These are phyloP conservation scores for Actinia tenebrosa DNA, from an alignment of 64 coral and sea anemone species.

Conservation along the genomic window DNA sequence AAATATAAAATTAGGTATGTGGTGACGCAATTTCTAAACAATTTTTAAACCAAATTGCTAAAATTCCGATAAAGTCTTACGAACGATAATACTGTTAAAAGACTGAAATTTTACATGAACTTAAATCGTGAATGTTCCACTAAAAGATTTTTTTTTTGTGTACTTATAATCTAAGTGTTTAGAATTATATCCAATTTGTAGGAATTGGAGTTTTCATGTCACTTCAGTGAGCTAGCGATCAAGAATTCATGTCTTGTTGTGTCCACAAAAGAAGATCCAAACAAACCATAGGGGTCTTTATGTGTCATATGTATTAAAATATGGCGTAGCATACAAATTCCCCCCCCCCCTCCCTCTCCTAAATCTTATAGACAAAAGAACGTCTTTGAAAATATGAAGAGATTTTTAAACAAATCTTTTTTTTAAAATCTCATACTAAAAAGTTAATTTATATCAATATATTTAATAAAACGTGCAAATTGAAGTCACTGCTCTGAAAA, in stretches of 20 bases:
- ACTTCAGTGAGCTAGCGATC: background rate
- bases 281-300: background rate
- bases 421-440: background rate
- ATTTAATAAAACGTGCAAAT: no score
- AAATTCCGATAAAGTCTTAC: background rate
- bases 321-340: background rate
- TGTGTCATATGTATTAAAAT: background rate
- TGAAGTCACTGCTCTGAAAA: no score
- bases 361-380: no score
- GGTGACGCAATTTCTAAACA: background rate
- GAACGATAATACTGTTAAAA: no score
- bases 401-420: no score
- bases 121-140: background rate
- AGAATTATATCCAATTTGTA: background rate
- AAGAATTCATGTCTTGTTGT: background rate
- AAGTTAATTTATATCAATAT: background rate
- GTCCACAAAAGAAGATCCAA: background rate
- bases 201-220: background rate
- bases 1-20: background rate
- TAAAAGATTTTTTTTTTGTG: background rate
- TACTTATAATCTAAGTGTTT: no score
- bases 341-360: no score
- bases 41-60: no score
- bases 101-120: background rate
- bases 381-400: no score